A percentile compares a stretch with the other conserved stretches of the same genome.
These are phyloP conservation scores for Carollia perspicillata DNA, from an alignment of 2,113 vertebrate species.

Conservation along the genomic window DNA sequence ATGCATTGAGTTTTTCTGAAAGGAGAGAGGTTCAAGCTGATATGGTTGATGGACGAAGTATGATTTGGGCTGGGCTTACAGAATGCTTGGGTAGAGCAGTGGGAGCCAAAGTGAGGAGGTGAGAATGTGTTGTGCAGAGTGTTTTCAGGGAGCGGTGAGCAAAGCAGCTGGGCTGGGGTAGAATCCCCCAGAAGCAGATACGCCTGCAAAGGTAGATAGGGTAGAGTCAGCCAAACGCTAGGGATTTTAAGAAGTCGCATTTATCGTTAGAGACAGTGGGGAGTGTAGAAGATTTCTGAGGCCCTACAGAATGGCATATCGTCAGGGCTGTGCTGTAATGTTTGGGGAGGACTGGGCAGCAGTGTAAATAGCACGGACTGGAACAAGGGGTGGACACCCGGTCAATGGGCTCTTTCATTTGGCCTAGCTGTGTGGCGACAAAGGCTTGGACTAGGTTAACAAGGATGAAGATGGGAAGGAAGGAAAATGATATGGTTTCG, in stretches of 20 bases:
- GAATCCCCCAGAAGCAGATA: background rate
- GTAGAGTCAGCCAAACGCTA: background rate
- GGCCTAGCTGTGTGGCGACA: background rate
- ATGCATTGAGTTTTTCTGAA: background rate
- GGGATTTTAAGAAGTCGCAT: background rate
- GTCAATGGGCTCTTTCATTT: background rate
- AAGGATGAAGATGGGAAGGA: background rate
- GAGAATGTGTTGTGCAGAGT: background rate
- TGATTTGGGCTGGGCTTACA: background rate
- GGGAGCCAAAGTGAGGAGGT: background rate
- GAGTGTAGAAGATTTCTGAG: background rate
- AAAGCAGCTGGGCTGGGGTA: background rate
- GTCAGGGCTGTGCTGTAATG: background rate
- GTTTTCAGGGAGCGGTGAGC: background rate
- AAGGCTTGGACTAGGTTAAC: background rate
- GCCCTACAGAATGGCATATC: background rate
- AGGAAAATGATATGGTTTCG: background rate
- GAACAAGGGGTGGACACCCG: background rate
- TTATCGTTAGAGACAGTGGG: background rate
- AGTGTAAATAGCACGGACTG: background rate
- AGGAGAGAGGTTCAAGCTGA: background rate
- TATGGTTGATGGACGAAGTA: background rate
- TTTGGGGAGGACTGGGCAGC: background rate
- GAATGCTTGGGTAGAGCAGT: background rate
- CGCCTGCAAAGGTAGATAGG: background rate